Conservation (phyloP, 1,140 invertebrate species). For the Meloidogyne hapla region DNA sequence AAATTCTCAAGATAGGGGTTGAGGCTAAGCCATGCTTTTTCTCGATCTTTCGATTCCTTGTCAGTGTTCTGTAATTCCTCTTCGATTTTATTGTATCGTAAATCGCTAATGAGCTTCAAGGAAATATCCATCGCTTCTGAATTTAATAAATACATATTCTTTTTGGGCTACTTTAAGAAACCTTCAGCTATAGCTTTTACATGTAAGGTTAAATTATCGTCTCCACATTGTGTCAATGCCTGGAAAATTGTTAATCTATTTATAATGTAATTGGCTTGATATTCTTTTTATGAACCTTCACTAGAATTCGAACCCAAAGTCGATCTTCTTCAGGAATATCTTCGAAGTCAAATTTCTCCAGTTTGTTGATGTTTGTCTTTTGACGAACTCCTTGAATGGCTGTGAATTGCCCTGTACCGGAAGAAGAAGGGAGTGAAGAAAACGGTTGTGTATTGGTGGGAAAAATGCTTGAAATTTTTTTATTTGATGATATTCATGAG, state of each 20-base stretch:
- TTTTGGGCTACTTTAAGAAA: neutral
- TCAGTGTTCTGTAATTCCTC: conserved; percentile 46
- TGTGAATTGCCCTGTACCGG: conserved; percentile 38
- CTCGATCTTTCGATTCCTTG: conserved; percentile 41
- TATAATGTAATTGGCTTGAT: neutral
- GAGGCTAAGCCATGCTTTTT: conserved; percentile 48
- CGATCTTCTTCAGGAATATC: conserved; percentile 45
- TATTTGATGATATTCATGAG: neutral
- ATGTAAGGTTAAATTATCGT: conserved; percentile 50
- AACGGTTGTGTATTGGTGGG: conserved; percentile 31
- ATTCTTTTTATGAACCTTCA: conserved; percentile 20
- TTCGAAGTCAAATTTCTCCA: conserved; percentile 48
- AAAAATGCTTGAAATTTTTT: neutral
- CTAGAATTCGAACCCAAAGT: conserved; percentile 57
- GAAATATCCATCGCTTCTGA: conserved; percentile 61
- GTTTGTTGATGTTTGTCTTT: conserved; percentile 30
- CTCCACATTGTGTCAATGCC: conserved; percentile 54
- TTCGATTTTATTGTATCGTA: conserved; percentile 58
- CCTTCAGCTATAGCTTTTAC: conserved; percentile 59
- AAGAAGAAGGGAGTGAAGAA: conserved; percentile 31
- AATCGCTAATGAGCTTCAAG: conserved; percentile 58
- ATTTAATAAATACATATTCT: conserved; percentile 9
- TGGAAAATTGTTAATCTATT: neutral
- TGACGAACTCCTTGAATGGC: conserved; percentile 50
- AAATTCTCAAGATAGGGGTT: conserved; percentile 9